phyloP scores from a whole-genome alignment of 2,113 vertebrate species.

The Anthoscopus minutus region DNA sequence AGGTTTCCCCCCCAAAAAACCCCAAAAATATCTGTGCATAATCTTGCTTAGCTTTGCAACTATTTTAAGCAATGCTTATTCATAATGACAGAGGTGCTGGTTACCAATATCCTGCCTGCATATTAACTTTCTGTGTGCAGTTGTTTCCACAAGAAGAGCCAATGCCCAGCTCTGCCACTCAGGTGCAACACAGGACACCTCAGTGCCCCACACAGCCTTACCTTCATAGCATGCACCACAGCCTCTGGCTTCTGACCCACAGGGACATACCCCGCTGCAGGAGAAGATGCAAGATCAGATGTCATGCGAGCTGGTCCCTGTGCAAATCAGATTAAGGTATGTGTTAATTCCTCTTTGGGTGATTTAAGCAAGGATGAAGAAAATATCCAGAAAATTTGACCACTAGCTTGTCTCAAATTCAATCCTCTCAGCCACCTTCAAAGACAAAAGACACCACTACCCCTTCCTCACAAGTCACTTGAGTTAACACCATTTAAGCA shows the following conservation, averaged over 20 bases:
- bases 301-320: slow-evolving; percentile 80
- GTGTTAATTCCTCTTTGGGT: not conserved
- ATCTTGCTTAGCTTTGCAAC: not conserved
- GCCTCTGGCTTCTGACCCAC: slow-evolving; percentile 90
- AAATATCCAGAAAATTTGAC: not conserved
- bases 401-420: not conserved
- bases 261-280: slow-evolving; percentile 80
- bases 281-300: slow-evolving; percentile 80
- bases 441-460: not conserved
- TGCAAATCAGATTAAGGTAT: not conserved
- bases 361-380: not conserved
- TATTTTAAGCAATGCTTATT: not conserved
- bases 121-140: not conserved
- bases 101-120: not conserved
- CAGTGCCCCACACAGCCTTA: slow-evolving; percentile 16
- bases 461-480: not conserved
- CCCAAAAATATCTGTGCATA: not conserved
- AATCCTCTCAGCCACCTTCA: not conserved
- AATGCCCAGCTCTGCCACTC: not conserved
- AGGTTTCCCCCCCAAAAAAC: not conserved
- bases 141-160: not conserved
- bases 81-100: not conserved
- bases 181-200: not conserved
- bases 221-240: slow-evolving; percentile 96
- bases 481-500: not conserved